Percentiles rank a stretch among this genome's conserved stretches.
Conservation (phyloP, 1,140 invertebrate species). For the Alviniconcha marisindica region DNA sequence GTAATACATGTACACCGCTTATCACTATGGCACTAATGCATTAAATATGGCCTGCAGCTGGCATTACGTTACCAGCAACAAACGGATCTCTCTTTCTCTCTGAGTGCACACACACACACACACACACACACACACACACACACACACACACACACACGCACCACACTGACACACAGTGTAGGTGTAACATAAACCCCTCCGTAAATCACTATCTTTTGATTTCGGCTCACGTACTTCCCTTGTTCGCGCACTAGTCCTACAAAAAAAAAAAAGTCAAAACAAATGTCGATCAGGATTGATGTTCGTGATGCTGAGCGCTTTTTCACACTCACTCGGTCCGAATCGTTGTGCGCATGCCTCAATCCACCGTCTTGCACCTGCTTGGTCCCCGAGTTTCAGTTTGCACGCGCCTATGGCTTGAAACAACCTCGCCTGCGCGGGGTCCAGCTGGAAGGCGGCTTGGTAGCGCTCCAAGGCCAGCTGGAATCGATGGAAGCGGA, state of each 20-base stretch:
- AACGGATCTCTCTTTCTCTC: neutral
- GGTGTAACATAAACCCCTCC: neutral
- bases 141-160: slow-evolving; percentile 10
- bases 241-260: neutral
- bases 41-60: too few relatives aligned
- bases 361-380: neutral
- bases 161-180: neutral
- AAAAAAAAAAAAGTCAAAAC: neutral
- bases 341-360: slow-evolving; percentile 8
- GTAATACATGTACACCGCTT: too few relatives aligned
- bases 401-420: slow-evolving; percentile 32
- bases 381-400: neutral
- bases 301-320: neutral
- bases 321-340: neutral
- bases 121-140: slow-evolving; percentile 11
- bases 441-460: slow-evolving; percentile 19
- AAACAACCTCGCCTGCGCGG: neutral
- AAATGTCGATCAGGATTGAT: neutral
- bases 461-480: slow-evolving; percentile 54
- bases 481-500: slow-evolving; percentile 50
- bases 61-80: too few relatives aligned
- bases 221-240: neutral
- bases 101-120: neutral
- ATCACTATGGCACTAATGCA: too few relatives aligned
- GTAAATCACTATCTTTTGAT: neutral